phyloP scores from a whole-genome alignment of 2,888 invertebrate species.

The Drosophila quinaria region DNA sequence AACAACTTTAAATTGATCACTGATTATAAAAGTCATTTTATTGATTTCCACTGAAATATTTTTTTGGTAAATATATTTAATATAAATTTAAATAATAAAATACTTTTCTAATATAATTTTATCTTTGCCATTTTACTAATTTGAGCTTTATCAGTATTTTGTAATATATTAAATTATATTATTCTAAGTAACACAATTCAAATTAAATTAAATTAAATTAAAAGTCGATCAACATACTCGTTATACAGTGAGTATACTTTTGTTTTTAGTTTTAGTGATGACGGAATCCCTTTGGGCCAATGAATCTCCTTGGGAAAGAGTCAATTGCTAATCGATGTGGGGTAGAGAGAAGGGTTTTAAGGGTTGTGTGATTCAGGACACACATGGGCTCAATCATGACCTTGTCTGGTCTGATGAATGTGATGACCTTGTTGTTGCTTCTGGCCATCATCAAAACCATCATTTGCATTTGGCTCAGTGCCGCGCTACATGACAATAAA shows the following conservation, averaged over 20 bases:
- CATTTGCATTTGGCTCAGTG: slow-evolving; percentile 70
- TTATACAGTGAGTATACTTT: not conserved
- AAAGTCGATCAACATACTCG: not conserved
- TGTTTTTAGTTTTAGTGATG: not conserved
- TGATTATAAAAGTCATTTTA: too few relatives aligned
- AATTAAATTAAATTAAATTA: too few relatives aligned
- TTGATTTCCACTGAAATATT: too few relatives aligned
- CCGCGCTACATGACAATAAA: slow-evolving; percentile 67
- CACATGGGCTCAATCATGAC: slow-evolving; percentile 23
- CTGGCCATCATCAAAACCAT: slow-evolving; percentile 48
- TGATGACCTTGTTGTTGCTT: slow-evolving; percentile 54
- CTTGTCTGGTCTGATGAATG: slow-evolving; percentile 24
- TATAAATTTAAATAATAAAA: too few relatives aligned
- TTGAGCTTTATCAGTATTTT: too few relatives aligned
- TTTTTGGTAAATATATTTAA: too few relatives aligned
- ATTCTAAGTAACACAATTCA: not conserved
- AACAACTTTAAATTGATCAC: too few relatives aligned
- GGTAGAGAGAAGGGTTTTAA: not conserved
- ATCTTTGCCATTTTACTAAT: too few relatives aligned
- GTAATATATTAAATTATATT: too few relatives aligned
- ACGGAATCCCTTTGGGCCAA: too few relatives aligned
- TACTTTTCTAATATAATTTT: too few relatives aligned
- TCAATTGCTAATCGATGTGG: slow-evolving; percentile 10
- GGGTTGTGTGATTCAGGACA: not conserved
- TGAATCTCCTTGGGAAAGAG: not conserved